These are phyloP conservation scores for Cylloceria caligata DNA, from an alignment of 2,888 invertebrate species.

Conservation along the genomic window DNA sequence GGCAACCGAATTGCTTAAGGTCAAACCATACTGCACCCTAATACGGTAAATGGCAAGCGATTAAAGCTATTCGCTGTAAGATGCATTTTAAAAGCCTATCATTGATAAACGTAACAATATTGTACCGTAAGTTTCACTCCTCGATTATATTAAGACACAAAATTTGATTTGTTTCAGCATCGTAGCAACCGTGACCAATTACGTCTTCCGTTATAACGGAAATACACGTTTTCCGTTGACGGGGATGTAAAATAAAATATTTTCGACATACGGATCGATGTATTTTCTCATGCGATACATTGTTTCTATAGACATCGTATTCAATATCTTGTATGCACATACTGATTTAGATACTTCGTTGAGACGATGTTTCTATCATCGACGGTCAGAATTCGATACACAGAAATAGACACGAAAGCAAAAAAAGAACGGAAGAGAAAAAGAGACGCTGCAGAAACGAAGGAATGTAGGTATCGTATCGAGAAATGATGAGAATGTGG, in stretches of 20 bases:
- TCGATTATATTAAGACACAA: background rate
- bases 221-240: too few species aligned
- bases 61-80: background rate
- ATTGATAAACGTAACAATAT: background rate
- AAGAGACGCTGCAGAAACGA: background rate
- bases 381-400: slow-evolving; percentile 6
- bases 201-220: background rate
- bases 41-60: background rate
- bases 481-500: slow-evolving; percentile 2
- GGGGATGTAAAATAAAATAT: background rate
- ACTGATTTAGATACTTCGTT: slow-evolving; percentile 14
- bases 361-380: slow-evolving; percentile 23
- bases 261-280: background rate
- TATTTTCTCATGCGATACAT: background rate
- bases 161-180: too few species aligned
- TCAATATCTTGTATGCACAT: background rate
- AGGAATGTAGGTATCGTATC: background rate
- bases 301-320: slow-evolving; percentile 13
- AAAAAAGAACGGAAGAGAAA: background rate
- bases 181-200: too few species aligned
- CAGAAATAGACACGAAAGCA: background rate
- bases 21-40: background rate
- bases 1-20: background rate
- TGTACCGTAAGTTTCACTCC: background rate
- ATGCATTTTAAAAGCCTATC: background rate